Evolutionary conservation across 1,140 invertebrate species (phyloP).

Genomic region (Eumaeus atala): DNA sequence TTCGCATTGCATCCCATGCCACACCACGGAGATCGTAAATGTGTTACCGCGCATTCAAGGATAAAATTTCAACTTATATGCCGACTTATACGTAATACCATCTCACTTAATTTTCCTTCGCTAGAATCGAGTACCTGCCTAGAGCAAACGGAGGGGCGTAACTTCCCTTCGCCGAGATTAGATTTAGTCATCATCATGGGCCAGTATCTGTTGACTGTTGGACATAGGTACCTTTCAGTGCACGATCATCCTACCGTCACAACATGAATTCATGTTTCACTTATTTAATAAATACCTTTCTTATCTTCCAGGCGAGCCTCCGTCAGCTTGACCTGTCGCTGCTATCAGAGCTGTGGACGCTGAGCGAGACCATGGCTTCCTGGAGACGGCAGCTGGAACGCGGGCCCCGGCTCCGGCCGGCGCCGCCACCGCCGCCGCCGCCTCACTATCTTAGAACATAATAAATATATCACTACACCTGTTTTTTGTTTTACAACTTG

Average conservation of each 20-base stretch:
- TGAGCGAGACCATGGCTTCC: conserved; percentile 91
- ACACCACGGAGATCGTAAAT: too few relatives aligned
- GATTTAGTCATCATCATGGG: not conserved
- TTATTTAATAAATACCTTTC: conserved; percentile 6
- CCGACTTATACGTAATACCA: too few relatives aligned
- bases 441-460: conserved; percentile 61
- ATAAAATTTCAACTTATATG: too few relatives aligned
- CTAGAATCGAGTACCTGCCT: too few relatives aligned
- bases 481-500: not conserved
- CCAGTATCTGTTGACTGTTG: not conserved
- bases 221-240: too few relatives aligned
- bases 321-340: conserved; percentile 89
- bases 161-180: too few relatives aligned
- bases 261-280: not conserved
- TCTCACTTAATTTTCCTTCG: too few relatives aligned
- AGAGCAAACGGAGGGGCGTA: too few relatives aligned
- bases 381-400: conserved; percentile 78
- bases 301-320: conserved; percentile 82
- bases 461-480: conserved; percentile 15
- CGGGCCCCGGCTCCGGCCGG: conserved; percentile 51
- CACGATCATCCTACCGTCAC: too few relatives aligned
- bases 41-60: too few relatives aligned
- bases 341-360: conserved; percentile 89
- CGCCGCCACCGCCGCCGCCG: conserved; percentile 62
- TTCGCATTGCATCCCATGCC: too few relatives aligned